Conservation (phyloP, 2,888 invertebrate genomes). For the Mylabris sibirica region DNA sequence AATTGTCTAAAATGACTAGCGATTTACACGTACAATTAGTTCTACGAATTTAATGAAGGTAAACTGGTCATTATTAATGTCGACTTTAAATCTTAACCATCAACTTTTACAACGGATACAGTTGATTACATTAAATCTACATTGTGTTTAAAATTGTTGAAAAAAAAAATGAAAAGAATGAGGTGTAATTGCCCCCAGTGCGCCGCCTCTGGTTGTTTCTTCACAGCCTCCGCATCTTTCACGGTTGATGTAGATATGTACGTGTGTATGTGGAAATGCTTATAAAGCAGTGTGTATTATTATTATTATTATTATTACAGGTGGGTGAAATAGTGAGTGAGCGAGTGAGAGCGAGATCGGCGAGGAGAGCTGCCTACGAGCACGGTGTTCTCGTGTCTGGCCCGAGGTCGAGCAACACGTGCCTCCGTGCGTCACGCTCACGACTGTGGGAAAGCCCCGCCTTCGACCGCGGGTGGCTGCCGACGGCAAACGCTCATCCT, state of each 20-base stretch:
- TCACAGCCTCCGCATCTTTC: slow-evolving; percentile 11
- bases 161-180: background rate
- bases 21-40: background rate
- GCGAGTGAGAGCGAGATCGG: slow-evolving; percentile 13
- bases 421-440: slow-evolving; percentile 59
- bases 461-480: slow-evolving; percentile 55
- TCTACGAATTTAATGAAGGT: background rate
- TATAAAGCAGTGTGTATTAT: background rate
- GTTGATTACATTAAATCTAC: background rate
- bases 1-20: background rate
- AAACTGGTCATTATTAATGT: background rate
- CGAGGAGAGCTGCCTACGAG: slow-evolving; percentile 33
- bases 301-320: slow-evolving; percentile 5
- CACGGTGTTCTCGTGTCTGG: slow-evolving; percentile 38
- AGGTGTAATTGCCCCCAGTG: background rate
- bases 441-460: slow-evolving; percentile 60
- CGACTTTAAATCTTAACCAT: background rate
- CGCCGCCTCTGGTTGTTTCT: background rate
- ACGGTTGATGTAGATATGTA: slow-evolving; percentile 9
- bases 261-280: slow-evolving; percentile 1
- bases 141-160: background rate
- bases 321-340: slow-evolving; percentile 3
- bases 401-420: slow-evolving; percentile 63
- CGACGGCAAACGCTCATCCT: slow-evolving; percentile 34
- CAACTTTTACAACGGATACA: background rate